A percentile compares a stretch with the other conserved stretches of the same genome.
These are phyloP conservation scores for Misgurnus anguillicaudatus DNA, from an alignment of 2,113 vertebrate genomes.

Conservation along the genomic window DNA sequence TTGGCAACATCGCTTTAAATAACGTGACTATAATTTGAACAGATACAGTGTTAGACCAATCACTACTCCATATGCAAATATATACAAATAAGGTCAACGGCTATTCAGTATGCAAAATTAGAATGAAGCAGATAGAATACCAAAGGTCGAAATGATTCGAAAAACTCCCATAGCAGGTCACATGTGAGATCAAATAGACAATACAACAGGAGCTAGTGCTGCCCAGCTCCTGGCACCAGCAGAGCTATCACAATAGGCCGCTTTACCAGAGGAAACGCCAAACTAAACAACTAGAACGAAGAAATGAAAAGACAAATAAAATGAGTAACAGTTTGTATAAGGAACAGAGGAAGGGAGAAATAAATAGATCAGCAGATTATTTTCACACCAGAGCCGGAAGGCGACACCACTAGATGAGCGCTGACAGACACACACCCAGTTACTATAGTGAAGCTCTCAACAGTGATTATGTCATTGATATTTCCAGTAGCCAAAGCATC, in stretches of 20 bases:
- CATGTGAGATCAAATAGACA: too few species aligned
- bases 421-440: not conserved
- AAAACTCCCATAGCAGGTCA: too few species aligned
- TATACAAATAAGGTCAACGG: not conserved
- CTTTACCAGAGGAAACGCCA: constrained; percentile 5
- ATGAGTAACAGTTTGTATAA: constrained; percentile 2
- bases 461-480: constrained; percentile 15
- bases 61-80: not conserved
- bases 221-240: not conserved
- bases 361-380: not conserved
- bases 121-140: too few species aligned
- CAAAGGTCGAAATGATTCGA: too few species aligned
- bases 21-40: too few species aligned
- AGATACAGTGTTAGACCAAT: not conserved
- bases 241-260: not conserved
- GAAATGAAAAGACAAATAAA: constrained; percentile 6
- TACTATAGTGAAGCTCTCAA: constrained; percentile 34
- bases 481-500: constrained; percentile 23
- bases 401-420: not conserved
- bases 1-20: too few species aligned
- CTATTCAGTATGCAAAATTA: too few species aligned
- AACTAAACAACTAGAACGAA: constrained; percentile 23
- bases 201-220: too few species aligned
- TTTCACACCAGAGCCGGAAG: not conserved
- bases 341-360: not conserved